Evolutionary conservation across 2,888 invertebrate species (phyloP), one percentile per base, ranked within the genome.

Genomic region (Oligia strigilis): DNA sequence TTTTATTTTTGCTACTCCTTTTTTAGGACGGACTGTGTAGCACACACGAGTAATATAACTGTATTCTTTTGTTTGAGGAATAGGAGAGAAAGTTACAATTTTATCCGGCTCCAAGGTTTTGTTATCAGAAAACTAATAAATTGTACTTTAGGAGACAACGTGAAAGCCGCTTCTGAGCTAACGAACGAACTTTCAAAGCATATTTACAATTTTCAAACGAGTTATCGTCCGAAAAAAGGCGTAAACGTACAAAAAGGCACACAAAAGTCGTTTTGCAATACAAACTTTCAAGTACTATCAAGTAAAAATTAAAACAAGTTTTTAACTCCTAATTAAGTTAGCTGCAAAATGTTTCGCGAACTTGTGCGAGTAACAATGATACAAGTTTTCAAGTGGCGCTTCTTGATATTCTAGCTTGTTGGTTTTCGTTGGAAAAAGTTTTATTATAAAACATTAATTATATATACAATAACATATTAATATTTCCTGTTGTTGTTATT

Each of bases 241-340:
- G 43, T 62, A 46, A 72, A 70, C 29, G 49, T 46, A 72, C 43
- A 81, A 78, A 80, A 82, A 64, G 29, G 36, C 60, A 36, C 62
- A 78, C 46, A 72, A 72, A 77, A 82, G 66, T 76, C 60, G 72
- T 80, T 80, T 75, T 77, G 80, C 77, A 80, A 80, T 72, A 79
- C 83, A 84, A 87, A 82, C 81, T 87, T 86, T 82, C 43, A 79
- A 85, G 84, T 82, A 74, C 75, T 85, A 87, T 82, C 73, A 82
- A 82, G 81, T 81, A 88, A 89, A 83, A 90, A 92, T 85, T 85
- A 86, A 89, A 90, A 82, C 83, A 89, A 90, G 86, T 88, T 89
- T 84, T 87, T 85, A 86, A 89, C 89, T 91, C 83, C 84, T 92
- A 91, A 92, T 92, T 92, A 92, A 92, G 89, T 92, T 92, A 85